Percentiles rank a stretch among this genome's conserved stretches.
These are phyloP conservation scores for Noctuana brunneofusca DNA, from an alignment of 2,888 invertebrate species.

Conservation along the genomic window DNA sequence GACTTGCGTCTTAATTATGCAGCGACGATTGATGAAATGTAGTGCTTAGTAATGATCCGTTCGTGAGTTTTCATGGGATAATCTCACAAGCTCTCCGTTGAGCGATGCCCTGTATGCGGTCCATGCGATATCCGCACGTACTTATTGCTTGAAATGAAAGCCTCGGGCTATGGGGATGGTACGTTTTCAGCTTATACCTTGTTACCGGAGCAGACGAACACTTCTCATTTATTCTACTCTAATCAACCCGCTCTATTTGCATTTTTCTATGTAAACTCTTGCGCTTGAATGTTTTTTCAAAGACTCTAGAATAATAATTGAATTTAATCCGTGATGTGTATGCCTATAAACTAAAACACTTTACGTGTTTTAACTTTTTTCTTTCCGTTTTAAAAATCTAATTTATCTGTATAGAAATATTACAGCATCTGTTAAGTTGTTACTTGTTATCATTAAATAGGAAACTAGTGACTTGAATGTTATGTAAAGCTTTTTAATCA, in stretches of 20 bases:
- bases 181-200: conserved; percentile 50
- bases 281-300: not conserved
- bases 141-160: conserved; percentile 37
- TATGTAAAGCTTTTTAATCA: no score
- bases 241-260: conserved; percentile 28
- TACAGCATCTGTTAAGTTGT: no score
- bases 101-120: conserved; percentile 46
- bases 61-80: conserved; percentile 66
- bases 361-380: no score
- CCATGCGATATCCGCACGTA: conserved; percentile 45
- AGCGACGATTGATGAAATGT: conserved; percentile 64
- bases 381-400: no score
- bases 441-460: no score
- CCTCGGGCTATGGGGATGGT: conserved; percentile 48
- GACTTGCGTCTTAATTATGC: conserved; percentile 64
- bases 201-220: conserved; percentile 43
- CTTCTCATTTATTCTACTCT: conserved; percentile 30
- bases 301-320: no score
- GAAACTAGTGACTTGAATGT: no score
- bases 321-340: no score
- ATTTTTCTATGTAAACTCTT: conserved; percentile 6
- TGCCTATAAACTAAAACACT: no score
- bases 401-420: no score
- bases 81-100: conserved; percentile 48
- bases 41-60: conserved; percentile 60